These are phyloP conservation scores for Notarius lentiginosus DNA, from an alignment of 2,113 vertebrate species.

Conservation along the genomic window DNA sequence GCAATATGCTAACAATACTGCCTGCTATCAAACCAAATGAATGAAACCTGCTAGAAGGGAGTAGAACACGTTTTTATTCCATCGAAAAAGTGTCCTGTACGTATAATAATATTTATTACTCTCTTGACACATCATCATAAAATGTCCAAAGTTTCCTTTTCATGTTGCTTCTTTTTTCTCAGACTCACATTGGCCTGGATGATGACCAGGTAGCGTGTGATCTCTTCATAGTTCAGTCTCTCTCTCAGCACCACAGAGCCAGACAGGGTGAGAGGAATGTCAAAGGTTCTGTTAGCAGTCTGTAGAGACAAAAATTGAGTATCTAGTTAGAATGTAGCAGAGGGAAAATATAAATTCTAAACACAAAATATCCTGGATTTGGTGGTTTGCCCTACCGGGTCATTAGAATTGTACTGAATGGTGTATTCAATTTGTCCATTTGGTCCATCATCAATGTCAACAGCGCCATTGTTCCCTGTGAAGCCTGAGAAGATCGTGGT, in stretches of 20 bases:
- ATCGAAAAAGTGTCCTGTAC: too few species aligned
- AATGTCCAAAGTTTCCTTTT: neutral
- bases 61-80: too few species aligned
- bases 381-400: conserved; percentile 77
- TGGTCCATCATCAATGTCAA: conserved; percentile 93
- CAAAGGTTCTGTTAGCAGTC: conserved; percentile 90
- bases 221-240: conserved; percentile 95
- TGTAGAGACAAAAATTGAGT: conserved; percentile 56
- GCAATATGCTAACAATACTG: too few species aligned
- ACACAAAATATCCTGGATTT: neutral
- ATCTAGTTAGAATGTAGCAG: neutral
- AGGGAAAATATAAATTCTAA: neutral
- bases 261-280: conserved; percentile 92
- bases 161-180: neutral
- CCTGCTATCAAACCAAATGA: too few species aligned
- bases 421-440: conserved; percentile 97
- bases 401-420: conserved; percentile 88
- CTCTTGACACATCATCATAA: neutral
- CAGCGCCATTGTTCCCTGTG: conserved; percentile 87
- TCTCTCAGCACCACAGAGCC: conserved; percentile 89
- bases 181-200: conserved; percentile 93
- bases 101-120: neutral
- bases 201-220: conserved; percentile 88
- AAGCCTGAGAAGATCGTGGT: conserved; percentile 96
- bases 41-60: too few species aligned